Evolutionary conservation across 2,888 invertebrate species (phyloP), one percentile per base, ranked within the genome.

Genomic region (Caenorhabditis sulstoni): DNA sequence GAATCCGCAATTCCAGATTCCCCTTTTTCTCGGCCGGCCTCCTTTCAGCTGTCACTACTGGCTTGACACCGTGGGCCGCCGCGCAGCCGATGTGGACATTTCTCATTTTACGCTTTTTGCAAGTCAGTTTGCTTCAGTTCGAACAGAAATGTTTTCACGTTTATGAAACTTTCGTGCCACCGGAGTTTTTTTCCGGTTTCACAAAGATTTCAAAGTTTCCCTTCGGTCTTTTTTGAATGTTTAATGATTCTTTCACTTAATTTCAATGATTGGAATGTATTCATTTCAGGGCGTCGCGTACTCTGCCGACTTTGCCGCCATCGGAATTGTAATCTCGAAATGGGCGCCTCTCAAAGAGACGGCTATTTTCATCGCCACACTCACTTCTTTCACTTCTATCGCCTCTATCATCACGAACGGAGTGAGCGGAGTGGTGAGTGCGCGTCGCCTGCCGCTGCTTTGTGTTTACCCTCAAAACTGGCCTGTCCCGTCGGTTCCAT

Each of bases 301-400:
- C 45, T 66, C 84, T 0, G 84, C 84, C 5, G 81, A 84, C 45
- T 84, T 84, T 44, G 84, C 84, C 14, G 83, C 84, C 20, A 85
- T 85, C 58, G 85, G 85, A 39, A 70, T 85, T 37, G 76, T 85
- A 0, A 75, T 76, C 23, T 79, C 79, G 3, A 71, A 86, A 57
- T 88, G 87, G 87, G 88, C 87, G 0, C 84, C 87, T 4, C 74
- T 87, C 0, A 44, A 65, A 14, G 86, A 87, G 53, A 85, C 85
- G 18, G 87, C 84, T 0, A 81, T 87, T n/a, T 87, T 87, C 76
- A 84, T 88, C 41, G 77, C 83, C 1, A 67, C 84, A 11, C 70
- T 88, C 12, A 88, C 87, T 3, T 85, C 86, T 3, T 88, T 87
- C 58, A 82, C 87, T 8, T 83, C 87, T 0, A 55, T 88, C 22